Conservation (phyloP, 2,888 invertebrate species). For the Dasysyrphus albostriatus region DNA sequence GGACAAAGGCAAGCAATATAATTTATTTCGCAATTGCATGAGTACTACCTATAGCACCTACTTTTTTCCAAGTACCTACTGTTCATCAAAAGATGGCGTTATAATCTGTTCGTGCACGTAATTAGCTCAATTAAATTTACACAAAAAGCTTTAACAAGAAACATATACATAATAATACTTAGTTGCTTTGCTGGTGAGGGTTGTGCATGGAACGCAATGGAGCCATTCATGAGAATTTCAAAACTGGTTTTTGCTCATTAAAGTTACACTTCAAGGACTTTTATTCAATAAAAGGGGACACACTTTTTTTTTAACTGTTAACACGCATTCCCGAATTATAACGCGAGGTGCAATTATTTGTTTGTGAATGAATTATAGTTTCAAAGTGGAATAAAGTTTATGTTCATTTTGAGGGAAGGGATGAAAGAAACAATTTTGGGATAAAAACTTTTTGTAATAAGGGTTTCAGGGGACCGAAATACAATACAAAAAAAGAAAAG, state of each 20-base stretch:
- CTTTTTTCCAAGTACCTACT: not conserved
- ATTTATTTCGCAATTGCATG: constrained; percentile 61
- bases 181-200: not conserved
- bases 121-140: constrained; percentile 74
- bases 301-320: constrained; percentile 23
- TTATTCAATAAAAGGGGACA: constrained; percentile 45
- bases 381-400: not conserved
- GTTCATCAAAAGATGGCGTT: constrained; percentile 59
- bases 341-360: not conserved
- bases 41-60: constrained; percentile 21
- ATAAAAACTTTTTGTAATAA: not conserved
- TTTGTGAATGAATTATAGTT: not conserved
- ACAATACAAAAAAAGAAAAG: too few relatives aligned
- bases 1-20: constrained; percentile 43
- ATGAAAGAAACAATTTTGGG: not conserved
- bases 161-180: constrained; percentile 2
- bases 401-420: not conserved
- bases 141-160: constrained; percentile 57
- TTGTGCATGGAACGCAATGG: constrained; percentile 6
- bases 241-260: constrained; percentile 47
- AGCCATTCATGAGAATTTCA: constrained; percentile 50
- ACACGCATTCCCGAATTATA: constrained; percentile 22
- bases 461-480: not conserved
- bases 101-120: constrained; percentile 70
- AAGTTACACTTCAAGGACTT: constrained; percentile 56